Evolutionary conservation across 2,113 vertebrate genomes (phyloP).

Genomic region (Buteo buteo): DNA sequence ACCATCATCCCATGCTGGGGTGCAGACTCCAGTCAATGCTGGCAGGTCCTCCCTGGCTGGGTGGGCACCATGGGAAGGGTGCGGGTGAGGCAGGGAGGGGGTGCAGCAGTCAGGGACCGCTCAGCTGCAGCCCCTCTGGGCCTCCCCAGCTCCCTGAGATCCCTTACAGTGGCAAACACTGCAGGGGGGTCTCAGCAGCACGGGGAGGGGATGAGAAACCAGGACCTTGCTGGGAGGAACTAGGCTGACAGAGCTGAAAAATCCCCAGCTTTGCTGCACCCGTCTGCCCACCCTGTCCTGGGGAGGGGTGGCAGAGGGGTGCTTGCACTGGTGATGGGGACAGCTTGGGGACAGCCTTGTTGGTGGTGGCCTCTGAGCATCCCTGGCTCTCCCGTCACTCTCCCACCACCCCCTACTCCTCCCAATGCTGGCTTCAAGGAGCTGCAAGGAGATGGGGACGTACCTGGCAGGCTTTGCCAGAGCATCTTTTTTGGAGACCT

Average conservation of each 20-base stretch:
- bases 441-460: not conserved
- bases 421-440: not conserved
- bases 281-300: rapidly evolving
- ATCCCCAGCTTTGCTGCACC: not conserved
- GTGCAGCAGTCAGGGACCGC: not conserved
- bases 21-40: not conserved
- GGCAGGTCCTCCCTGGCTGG: rapidly evolving
- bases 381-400: not conserved
- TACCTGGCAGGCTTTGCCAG: not conserved
- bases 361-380: not conserved
- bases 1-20: rapidly evolving
- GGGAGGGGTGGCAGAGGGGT: not conserved
- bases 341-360: not conserved
- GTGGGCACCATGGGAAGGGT: not conserved
- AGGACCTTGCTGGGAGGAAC: not conserved
- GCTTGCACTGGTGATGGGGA: not conserved
- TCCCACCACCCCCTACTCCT: rapidly evolving
- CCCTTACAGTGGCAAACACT: rapidly evolving
- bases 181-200: not conserved
- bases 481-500: not conserved
- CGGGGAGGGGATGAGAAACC: not conserved
- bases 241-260: rapidly evolving
- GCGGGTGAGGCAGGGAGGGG: not conserved
- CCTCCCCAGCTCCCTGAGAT: not conserved
- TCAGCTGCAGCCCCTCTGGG: not conserved